Evolutionary conservation across 2,888 invertebrate species (phyloP), one percentile per base, ranked within the genome.

Genomic region (Nebria salina): DNA sequence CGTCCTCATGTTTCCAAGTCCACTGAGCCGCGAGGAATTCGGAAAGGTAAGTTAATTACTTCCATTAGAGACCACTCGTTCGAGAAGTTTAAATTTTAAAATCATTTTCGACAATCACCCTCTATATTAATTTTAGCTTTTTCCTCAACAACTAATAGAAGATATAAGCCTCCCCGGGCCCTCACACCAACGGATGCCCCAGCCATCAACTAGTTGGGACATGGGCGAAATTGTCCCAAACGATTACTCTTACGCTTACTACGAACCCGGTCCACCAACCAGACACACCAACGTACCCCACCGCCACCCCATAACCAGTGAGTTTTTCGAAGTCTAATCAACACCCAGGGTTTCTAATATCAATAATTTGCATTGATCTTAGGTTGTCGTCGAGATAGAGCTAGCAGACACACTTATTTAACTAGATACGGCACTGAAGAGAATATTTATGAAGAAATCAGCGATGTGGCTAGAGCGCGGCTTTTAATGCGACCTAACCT

Each of bases 191-290:
- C 83, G 84, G 82, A 85, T 84, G 75, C 85, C 85, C 41, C 84
- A 84, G 70, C 83, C 82, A 11, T 43, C 64, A 54, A 75, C 64
- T 64, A 75, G 64, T 4, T 80, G 79, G 82, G 83, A 83, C 81
- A 84, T 84, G 82, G 85, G 85, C 83, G 87, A 87, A 70, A 83
- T 85, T 82, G 82, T 86, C 81, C 87, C 88, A 74, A 89, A 89
- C 84, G 95, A 95, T 87, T 96, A 96, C 89, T 94, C 95, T 13
- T 96, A 96, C 88, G 95, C 95, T 25, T 96, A 96, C 87, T 95
- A 95, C 87, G 95, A 95, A 86, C 92, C 93, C 0, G 93, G 93
- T 1, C 92, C 92, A 7, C 91, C 91, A 82, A 91, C 91, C 85
- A 89, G 91, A 80, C 92, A 92, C 85, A 92, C 93, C 80, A 92